These are phyloP conservation scores for Semnornis frantzii DNA, from an alignment of 2,113 vertebrate genomes.

Conservation along the genomic window DNA sequence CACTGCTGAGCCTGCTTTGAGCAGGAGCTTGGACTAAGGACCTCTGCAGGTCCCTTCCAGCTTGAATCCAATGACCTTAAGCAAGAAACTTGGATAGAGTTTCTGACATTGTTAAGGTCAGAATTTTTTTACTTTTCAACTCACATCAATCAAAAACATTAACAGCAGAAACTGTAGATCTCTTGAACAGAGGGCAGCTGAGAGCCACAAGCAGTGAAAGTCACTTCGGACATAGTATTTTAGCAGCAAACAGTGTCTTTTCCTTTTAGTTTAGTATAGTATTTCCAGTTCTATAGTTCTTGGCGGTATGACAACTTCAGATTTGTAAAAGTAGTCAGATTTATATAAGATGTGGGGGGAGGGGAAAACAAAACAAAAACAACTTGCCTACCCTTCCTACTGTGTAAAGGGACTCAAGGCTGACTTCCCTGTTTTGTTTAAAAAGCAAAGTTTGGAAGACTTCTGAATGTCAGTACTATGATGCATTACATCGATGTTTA, in stretches of 20 bases:
- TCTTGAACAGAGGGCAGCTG: background rate
- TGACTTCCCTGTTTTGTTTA: background rate
- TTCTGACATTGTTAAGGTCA: background rate
- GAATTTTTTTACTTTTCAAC: background rate
- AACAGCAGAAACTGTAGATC: background rate
- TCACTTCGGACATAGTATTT: background rate
- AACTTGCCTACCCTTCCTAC: background rate
- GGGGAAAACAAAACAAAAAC: background rate
- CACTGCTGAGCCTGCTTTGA: background rate
- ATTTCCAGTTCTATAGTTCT: background rate
- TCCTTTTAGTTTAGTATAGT: background rate
- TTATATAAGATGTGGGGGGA: background rate
- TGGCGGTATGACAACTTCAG: background rate
- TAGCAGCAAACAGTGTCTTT: background rate
- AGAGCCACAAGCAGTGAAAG: background rate
- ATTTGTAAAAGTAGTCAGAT: background rate
- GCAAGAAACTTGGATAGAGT: background rate
- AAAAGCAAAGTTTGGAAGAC: constrained; percentile 6
- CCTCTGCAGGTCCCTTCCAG: background rate
- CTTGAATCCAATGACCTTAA: background rate
- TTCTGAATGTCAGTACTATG: background rate
- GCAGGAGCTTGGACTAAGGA: background rate
- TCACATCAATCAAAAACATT: background rate
- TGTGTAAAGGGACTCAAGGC: background rate
- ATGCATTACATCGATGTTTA: background rate